These are phyloP conservation scores for Embidobia sp. DNA, from an alignment of 2,888 invertebrate species.

Conservation along the genomic window DNA sequence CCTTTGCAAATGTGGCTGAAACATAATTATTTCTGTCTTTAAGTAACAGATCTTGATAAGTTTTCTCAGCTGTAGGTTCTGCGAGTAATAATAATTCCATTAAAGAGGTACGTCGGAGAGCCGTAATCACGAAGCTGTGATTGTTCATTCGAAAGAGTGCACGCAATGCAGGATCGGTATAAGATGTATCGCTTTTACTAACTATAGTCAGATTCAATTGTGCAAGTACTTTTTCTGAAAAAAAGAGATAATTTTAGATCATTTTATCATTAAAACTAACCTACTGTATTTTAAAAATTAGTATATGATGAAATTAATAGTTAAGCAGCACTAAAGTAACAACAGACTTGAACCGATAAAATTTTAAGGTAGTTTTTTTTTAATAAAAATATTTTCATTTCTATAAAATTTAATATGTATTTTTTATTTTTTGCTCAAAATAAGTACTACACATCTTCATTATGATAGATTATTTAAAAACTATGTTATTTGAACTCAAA, in stretches of 20 bases:
- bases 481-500: no score
- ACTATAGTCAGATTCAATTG: slow-evolving; percentile 94
- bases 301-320: no score
- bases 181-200: slow-evolving; percentile 93
- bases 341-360: no score
- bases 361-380: no score
- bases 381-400: no score
- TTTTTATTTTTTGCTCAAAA: no score
- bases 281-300: no score
- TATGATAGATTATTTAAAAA: no score
- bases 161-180: slow-evolving; percentile 92
- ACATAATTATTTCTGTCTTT: slow-evolving; percentile 77
- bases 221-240: slow-evolving; percentile 91
- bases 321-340: no score
- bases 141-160: slow-evolving; percentile 97
- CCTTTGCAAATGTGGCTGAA: slow-evolving; percentile 76
- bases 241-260: slow-evolving; percentile 19
- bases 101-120: slow-evolving; percentile 91
- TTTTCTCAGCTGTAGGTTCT: slow-evolving; percentile 92
- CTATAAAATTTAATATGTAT: no score
- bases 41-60: slow-evolving; percentile 88
- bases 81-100: slow-evolving; percentile 91
- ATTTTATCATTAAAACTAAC: not conserved
- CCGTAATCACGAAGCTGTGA: slow-evolving; percentile 96
- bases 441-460: no score